These are phyloP conservation scores for Rhamnusium bicolor DNA, from an alignment of 2,888 invertebrate genomes.

Conservation along the genomic window DNA sequence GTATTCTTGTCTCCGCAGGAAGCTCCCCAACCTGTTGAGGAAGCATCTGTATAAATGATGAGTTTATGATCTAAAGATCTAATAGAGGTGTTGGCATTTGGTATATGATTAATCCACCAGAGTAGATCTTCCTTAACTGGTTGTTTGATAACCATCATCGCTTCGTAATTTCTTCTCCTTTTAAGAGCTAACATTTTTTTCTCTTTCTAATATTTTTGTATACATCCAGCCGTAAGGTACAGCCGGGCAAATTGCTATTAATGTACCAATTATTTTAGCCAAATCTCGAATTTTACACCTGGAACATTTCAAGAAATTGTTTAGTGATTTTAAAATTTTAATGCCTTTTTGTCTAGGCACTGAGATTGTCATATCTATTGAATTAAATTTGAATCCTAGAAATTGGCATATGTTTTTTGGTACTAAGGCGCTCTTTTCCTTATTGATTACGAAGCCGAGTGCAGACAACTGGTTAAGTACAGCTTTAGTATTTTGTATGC, in stretches of 20 bases:
- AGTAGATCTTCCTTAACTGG: neutral
- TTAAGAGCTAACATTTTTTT: too few species aligned
- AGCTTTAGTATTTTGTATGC: too few species aligned
- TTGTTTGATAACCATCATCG: neutral
- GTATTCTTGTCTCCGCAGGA: too few species aligned
- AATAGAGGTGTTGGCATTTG: too few species aligned
- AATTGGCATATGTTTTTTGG: neutral
- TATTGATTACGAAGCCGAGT: too few species aligned
- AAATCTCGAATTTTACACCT: neutral
- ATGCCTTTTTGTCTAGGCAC: neutral
- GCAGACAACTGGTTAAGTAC: too few species aligned
- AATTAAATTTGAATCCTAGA: neutral
- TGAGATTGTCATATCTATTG: neutral
- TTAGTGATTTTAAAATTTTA: neutral
- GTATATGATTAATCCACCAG: too few species aligned
- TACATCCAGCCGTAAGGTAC: too few species aligned
- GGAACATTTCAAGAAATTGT: neutral
- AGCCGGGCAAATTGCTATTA: neutral
- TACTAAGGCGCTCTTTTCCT: too few species aligned
- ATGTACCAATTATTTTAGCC: neutral
- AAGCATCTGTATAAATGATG: neutral
- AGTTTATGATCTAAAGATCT: too few species aligned
- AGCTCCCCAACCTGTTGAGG: neutral
- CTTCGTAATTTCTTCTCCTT: neutral
- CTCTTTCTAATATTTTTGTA: too few species aligned